Evolutionary conservation across 2,888 invertebrate species (phyloP).

Genomic region (Sclerodermus sp.): DNA sequence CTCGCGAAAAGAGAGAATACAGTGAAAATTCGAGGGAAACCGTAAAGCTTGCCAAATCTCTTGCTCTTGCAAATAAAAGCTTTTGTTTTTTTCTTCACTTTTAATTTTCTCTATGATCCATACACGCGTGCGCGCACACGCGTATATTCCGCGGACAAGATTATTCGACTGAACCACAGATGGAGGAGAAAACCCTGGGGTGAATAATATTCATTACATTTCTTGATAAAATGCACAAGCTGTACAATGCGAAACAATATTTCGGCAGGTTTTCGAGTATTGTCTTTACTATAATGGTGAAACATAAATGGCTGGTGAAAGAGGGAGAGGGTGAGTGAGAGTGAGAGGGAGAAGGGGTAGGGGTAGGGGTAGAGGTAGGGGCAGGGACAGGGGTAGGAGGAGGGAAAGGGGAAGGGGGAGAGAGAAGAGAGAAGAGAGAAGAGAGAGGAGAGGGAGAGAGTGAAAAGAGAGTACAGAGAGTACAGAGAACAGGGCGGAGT

Average conservation of each 20-base stretch:
- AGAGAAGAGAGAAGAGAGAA: background rate
- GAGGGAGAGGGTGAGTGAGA: background rate
- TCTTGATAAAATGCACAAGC: background rate
- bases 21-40: too few relatives aligned
- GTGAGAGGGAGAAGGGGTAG: background rate
- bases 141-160: too few relatives aligned
- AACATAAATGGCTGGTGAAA: background rate
- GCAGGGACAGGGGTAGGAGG: background rate
- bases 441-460: background rate
- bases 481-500: conserved; percentile 28
- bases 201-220: too few relatives aligned
- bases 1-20: too few relatives aligned
- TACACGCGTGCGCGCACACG: too few relatives aligned
- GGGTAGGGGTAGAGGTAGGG: background rate
- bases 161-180: too few relatives aligned
- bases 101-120: too few relatives aligned
- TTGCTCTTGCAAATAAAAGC: too few relatives aligned
- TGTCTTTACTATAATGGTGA: background rate
- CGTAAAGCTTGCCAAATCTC: too few relatives aligned
- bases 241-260: background rate
- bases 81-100: too few relatives aligned
- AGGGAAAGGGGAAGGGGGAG: background rate
- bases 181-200: too few relatives aligned
- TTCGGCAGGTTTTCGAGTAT: background rate
- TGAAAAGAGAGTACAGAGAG: conserved; percentile 3